These are phyloP conservation scores for Zaprionus obscuricornis DNA, from an alignment of 2,888 invertebrate genomes.

Conservation along the genomic window DNA sequence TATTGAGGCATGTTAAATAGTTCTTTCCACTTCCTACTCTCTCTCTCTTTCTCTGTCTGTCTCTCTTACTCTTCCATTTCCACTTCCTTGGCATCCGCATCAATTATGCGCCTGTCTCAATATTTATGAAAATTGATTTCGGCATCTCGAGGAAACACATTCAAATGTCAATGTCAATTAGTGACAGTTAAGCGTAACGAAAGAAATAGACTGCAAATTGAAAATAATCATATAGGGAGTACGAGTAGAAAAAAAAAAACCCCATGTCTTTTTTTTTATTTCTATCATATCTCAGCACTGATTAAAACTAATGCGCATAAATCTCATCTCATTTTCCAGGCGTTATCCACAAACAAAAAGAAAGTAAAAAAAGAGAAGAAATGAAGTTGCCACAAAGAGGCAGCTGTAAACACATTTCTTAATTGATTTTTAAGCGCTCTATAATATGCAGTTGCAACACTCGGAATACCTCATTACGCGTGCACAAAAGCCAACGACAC, in stretches of 20 bases:
- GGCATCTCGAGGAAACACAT: conserved; percentile 43
- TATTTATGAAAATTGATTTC: conserved; percentile 75
- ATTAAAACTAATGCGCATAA: conserved; percentile 30
- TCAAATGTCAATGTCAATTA: conserved; percentile 72
- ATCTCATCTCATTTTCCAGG: conserved; percentile 52
- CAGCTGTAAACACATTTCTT: conserved; percentile 60
- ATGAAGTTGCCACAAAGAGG: conserved; percentile 43
- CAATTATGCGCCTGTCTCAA: conserved; percentile 73
- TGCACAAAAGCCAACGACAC: conserved; percentile 50
- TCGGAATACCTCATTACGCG: conserved; percentile 43
- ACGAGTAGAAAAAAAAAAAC: neutral
- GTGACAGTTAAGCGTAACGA: conserved; percentile 32
- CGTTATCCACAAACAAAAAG: conserved; percentile 30
- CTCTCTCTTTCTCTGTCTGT: too few species aligned
- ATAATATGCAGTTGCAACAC: conserved; percentile 43
- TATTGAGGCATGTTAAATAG: conserved; percentile 53
- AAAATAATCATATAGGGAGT: neutral
- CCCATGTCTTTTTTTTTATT: too few species aligned
- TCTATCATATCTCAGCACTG: neutral
- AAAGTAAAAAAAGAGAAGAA: conserved; percentile 3
- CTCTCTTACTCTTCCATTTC: neutral
- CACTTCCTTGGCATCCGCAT: conserved; percentile 36
- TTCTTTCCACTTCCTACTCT: too few species aligned
- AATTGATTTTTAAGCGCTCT: conserved; percentile 67
- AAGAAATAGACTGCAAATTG: neutral